Evolutionary conservation across 2,797 vertebrate genomes (phyloP).

Genomic region (Acropternis orthonyx): DNA sequence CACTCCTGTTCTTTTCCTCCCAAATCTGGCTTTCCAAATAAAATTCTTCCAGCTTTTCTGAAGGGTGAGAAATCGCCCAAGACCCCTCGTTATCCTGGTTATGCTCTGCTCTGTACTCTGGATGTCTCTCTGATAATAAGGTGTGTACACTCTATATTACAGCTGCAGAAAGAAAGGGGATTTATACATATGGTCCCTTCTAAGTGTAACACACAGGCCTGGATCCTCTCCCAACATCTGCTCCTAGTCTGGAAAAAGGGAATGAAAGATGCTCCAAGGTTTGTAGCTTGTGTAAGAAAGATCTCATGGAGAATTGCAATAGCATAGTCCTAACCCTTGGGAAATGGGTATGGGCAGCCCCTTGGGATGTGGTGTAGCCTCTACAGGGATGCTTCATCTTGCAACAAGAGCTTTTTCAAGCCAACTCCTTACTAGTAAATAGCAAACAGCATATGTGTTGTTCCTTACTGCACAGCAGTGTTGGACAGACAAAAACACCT

Average conservation of each 20-base stretch:
- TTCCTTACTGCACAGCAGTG: background rate
- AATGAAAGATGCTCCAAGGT: background rate
- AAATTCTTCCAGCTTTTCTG: background rate
- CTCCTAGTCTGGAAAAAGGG: conserved; percentile 20
- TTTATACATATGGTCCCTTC: conserved; percentile 22
- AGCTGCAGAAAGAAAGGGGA: conserved; percentile 40
- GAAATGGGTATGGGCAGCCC: conserved; percentile 18
- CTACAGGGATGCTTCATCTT: background rate
- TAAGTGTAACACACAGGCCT: conserved; percentile 1
- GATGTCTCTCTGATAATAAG: background rate
- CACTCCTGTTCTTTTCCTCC: background rate
- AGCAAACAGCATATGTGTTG: background rate
- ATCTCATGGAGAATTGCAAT: conserved; percentile 8
- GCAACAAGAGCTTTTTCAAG: background rate
- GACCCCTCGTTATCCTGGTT: background rate
- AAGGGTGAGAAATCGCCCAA: background rate
- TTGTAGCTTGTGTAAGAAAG: conserved; percentile 15
- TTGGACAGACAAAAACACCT: background rate
- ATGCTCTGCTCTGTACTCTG: background rate
- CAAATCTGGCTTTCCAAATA: background rate
- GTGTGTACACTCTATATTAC: background rate
- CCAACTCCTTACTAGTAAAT: background rate
- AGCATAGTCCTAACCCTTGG: background rate
- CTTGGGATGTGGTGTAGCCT: background rate
- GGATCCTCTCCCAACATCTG: conserved; percentile 65